Base-by-base conservation (phyloP, 2,888 invertebrate species). In the Ommatoiulus sabulosus region DNA sequence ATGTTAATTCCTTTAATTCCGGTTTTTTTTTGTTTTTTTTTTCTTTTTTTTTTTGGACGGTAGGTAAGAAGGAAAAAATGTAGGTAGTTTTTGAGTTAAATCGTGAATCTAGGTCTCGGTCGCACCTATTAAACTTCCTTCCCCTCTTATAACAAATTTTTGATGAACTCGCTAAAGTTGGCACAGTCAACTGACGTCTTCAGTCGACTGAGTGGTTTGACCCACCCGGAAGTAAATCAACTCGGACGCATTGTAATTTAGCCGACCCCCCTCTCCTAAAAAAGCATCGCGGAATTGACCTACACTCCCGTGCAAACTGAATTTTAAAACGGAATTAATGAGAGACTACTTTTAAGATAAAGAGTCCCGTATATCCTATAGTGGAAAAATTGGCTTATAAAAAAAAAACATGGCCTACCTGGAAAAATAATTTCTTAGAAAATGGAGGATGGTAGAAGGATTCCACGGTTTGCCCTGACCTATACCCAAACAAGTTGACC, bases 121-220 rank as follows among this genome's bases (percentile, higher is more conserved):
- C 72, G 72, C 72, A 72, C 72, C 72, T 72, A 72, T 72, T 72
- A 72, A 72, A 72, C 72, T 72, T 72, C n/a, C n/a, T n/a, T n/a
- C 72, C 72, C 72, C 72, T 72, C 24, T 72, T 72, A 72, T 72
- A 72, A 72, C 72, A 72, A 52, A 7, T 72, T 72, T 17, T 72
- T 17, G 72, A 72, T 72, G 72, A 72, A 72, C 72, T 72, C 24
- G 72, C 72, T 72, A 72, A 20, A 72, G 72, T 72, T 72, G 72
- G 72, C 72, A 72, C 72, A 72, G 24, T 72, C 72, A 72, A 72
- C 72, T 72, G 24, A 17, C 72, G 72, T 17, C n/a, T 72, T 20
- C 24, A 24, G 72, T 72, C 72, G 24, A 72, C 72, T 72, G 72
- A 72, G 72, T 72, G 72, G 72, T 24, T 72, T 72, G 72, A 72